Evolutionary conservation across 2,888 invertebrate species (phyloP).

Genomic region (Pseudolycoriella hygida): DNA sequence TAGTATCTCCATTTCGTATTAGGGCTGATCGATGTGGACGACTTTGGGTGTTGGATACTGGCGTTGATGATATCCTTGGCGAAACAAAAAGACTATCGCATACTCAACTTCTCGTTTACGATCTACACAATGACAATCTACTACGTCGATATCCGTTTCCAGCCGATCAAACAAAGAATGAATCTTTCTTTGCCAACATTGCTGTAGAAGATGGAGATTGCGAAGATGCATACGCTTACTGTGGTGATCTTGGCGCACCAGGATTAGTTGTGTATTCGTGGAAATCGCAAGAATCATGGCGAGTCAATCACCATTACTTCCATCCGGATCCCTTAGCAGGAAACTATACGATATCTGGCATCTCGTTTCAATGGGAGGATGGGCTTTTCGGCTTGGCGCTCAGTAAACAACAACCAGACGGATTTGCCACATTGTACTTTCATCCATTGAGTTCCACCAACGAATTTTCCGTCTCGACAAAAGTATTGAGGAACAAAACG

Average conservation of each 20-base stretch:
- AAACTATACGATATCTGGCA: slow-evolving; percentile 51
- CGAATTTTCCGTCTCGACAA: slow-evolving; percentile 58
- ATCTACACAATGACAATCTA: slow-evolving; percentile 49
- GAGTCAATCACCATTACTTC: slow-evolving; percentile 51
- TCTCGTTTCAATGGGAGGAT: slow-evolving; percentile 57
- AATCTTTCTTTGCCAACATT: slow-evolving; percentile 57
- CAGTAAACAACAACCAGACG: slow-evolving; percentile 42
- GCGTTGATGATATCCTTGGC: slow-evolving; percentile 40
- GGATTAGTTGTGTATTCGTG: slow-evolving; percentile 61
- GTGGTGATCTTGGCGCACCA: slow-evolving; percentile 49
- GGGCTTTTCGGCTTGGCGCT: slow-evolving; percentile 59
- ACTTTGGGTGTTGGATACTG: slow-evolving; percentile 64
- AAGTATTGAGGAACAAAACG: slow-evolving; percentile 41
- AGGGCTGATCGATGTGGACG: slow-evolving; percentile 58
- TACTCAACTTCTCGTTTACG: slow-evolving; percentile 50
- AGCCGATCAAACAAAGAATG: slow-evolving; percentile 40
- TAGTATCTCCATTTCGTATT: slow-evolving; percentile 55
- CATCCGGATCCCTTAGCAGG: slow-evolving; percentile 54
- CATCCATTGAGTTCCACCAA: slow-evolving; percentile 61
- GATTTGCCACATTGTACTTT: slow-evolving; percentile 56
- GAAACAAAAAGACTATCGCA: slow-evolving; percentile 33
- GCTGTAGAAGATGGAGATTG: slow-evolving; percentile 60
- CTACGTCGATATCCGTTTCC: slow-evolving; percentile 49
- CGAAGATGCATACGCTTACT: slow-evolving; percentile 51
- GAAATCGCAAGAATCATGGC: slow-evolving; percentile 52